These are phyloP conservation scores for Trematocara caparti DNA, from an alignment of 2,797 vertebrate genomes.

Conservation along the genomic window DNA sequence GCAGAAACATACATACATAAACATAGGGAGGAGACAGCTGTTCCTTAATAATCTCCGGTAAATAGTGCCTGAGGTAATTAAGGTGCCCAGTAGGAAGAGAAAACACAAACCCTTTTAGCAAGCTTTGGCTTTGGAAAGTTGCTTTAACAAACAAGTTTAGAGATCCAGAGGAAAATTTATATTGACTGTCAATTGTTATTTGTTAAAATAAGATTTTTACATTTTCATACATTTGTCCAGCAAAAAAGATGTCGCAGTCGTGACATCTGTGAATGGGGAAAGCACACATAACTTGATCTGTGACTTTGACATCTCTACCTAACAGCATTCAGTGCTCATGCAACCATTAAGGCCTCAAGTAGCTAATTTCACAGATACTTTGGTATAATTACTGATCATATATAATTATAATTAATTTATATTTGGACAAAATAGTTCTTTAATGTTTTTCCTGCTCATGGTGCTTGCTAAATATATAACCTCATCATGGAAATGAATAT, in stretches of 20 bases:
- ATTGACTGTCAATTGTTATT: neutral
- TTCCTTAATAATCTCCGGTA: constrained; percentile 62
- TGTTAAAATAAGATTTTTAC: neutral
- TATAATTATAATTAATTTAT: neutral
- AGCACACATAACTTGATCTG: neutral
- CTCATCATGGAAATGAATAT: neutral
- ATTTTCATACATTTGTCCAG: neutral
- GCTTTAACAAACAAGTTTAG: constrained; percentile 16
- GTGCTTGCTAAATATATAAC: neutral
- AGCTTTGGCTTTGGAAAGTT: constrained; percentile 19
- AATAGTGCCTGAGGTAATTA: constrained; percentile 60
- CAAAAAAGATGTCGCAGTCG: neutral
- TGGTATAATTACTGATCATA: neutral
- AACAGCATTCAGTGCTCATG: neutral
- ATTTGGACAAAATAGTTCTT: neutral
- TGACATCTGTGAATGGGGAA: neutral
- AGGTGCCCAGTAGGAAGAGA: constrained; percentile 39
- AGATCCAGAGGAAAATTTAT: neutral
- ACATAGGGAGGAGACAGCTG: constrained; percentile 52
- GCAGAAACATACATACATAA: constrained; percentile 58
- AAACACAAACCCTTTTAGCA: constrained; percentile 5
- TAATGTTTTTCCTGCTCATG: neutral
- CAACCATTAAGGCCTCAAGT: neutral
- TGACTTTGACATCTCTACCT: neutral
- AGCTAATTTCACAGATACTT: neutral